phyloP scores from a whole-genome alignment of 2,888 invertebrate species.

The Sarcophaga rosellei region DNA sequence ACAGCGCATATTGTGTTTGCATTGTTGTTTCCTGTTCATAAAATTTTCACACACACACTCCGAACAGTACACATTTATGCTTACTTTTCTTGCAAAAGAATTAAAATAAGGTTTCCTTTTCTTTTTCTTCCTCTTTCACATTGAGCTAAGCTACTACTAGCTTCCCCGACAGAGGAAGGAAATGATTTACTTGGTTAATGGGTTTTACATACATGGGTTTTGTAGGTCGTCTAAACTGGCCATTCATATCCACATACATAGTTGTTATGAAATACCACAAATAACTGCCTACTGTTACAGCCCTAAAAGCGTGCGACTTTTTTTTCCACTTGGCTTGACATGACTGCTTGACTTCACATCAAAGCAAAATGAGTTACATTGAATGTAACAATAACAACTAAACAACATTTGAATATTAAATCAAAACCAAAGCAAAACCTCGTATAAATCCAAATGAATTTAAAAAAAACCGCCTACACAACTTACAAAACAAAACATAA shows the following conservation, averaged over 20 bases:
- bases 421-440: neutral
- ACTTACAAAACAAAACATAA: slow-evolving; percentile 6
- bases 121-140: neutral
- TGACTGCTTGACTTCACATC: no score
- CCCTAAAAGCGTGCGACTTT: slow-evolving; percentile 70
- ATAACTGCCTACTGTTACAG: slow-evolving; percentile 68
- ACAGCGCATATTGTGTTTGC: slow-evolving; percentile 54
- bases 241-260: slow-evolving; percentile 3
- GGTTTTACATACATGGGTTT: neutral
- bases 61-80: neutral
- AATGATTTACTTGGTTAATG: slow-evolving; percentile 49
- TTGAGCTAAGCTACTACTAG: slow-evolving; percentile 10
- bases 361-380: no score
- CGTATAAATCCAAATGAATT: neutral
- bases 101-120: slow-evolving; percentile 60
- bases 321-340: slow-evolving; percentile 35
- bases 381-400: no score
- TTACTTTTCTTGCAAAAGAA: slow-evolving; percentile 17
- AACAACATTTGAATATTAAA: no score
- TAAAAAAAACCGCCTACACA: slow-evolving; percentile 30
- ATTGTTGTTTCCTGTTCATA: slow-evolving; percentile 65
- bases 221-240: slow-evolving; percentile 39
- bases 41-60: slow-evolving; percentile 64
- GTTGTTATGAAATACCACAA: slow-evolving; percentile 65
- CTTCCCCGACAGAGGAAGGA: slow-evolving; percentile 65